These are phyloP conservation scores for Trinectes maculatus DNA, from an alignment of 2,113 vertebrate species.

Conservation along the genomic window DNA sequence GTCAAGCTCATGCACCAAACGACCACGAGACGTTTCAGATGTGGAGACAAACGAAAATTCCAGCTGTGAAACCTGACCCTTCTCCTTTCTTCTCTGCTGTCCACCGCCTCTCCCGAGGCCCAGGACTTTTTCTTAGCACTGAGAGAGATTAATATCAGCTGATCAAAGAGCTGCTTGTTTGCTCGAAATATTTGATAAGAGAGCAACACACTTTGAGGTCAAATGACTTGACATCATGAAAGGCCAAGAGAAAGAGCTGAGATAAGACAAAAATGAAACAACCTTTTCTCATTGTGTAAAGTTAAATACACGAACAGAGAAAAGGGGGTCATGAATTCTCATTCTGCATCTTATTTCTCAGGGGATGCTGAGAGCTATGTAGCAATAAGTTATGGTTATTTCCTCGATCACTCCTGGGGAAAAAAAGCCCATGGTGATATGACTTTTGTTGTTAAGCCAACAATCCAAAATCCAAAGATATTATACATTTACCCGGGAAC, in stretches of 20 bases:
- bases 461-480: no score
- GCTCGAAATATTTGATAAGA: constrained; percentile 68
- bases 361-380: no score
- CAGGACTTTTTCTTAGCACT: constrained; percentile 35
- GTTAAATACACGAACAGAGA: background rate
- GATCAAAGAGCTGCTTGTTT: constrained; percentile 73
- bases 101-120: constrained; percentile 43
- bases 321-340: no score
- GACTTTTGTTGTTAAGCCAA: no score
- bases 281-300: background rate
- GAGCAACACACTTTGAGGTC: constrained; percentile 58
- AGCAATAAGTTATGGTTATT: no score
- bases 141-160: constrained; percentile 64
- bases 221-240: constrained; percentile 63
- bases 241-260: constrained; percentile 34
- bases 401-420: no score
- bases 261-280: constrained; percentile 31
- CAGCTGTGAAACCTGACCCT: constrained; percentile 65
- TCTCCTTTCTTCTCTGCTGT: constrained; percentile 44
- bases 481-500: no score
- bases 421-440: no score
- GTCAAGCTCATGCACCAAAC: constrained; percentile 12
- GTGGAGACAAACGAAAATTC: constrained; percentile 56
- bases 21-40: constrained; percentile 17
- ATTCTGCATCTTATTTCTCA: no score